Base-by-base conservation (phyloP, 2,797 vertebrate genomes). In the Halcyon leucocephala region DNA sequence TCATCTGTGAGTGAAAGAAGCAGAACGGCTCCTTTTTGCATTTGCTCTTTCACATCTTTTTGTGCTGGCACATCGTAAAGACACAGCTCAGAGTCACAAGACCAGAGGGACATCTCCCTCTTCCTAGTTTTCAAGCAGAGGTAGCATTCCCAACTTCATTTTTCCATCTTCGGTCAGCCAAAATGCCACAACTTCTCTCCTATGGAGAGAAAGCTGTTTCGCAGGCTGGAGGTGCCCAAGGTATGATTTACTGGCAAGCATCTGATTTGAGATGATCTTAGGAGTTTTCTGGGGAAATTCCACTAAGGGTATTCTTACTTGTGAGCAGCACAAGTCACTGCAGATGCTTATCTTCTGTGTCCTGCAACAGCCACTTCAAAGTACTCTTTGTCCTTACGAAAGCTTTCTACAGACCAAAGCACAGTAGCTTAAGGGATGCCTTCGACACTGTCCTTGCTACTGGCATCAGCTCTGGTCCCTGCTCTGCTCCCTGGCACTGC, bases 401-500 rank as follows among this genome's bases (percentile, higher is more conserved):
- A 85, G 82, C 33, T 71, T 85, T 65, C 58, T 61, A 5, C 0
- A 5, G 65, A 84, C 18, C 28, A 44, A 80, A 90, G 65, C 37
- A 82, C 7, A 86, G 46, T 10, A 69, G 24, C 22, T 46, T n/a
- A 82, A 42, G 33, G 33, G 22, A 29, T 35, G 12, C 33, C 44
- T 82, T 41, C 39, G 5, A 0, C 42, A 60, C 52, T 85, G 87
- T 88, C 37, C 69, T 81, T 61, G 39, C 57, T 7, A 26, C 1
- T 49, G 49, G 15, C 18, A 61, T 25, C 64, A 74, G 65, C 28
- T 86, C 65, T 64, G 69, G 48, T 37, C 79, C 60, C 37, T 9
- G 14, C 37, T 71, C 41, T 2, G 0, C 25, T 55, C 7, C 14
- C 11, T 1, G 0, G 42, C 9, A 8, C 65, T 37, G 35, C n/a